Percentiles rank a stretch among this genome's conserved stretches.
Evolutionary conservation across 1,140 invertebrate species (phyloP).

Genomic region (Solenopsis fugax): DNA sequence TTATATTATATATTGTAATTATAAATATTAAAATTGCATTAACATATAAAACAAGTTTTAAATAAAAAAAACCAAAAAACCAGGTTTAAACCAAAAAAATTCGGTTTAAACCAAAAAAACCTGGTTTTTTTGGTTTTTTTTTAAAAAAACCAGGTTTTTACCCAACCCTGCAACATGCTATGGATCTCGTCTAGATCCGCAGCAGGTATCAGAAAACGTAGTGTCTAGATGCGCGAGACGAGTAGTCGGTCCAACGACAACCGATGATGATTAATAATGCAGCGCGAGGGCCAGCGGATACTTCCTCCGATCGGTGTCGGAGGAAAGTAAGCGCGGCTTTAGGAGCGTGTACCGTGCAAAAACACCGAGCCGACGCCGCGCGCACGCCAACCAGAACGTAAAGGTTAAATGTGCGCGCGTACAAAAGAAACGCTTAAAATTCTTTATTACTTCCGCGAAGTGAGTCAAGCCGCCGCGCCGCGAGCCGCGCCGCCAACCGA

Average conservation of each 20-base stretch:
- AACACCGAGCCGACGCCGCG: not conserved
- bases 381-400: slow-evolving; percentile 45
- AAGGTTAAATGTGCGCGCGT: slow-evolving; percentile 48
- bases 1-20: no score
- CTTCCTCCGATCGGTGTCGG: not conserved
- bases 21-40: no score
- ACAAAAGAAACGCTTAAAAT: slow-evolving; percentile 53
- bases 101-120: no score
- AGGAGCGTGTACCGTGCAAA: not conserved
- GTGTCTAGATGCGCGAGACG: not conserved
- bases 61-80: no score
- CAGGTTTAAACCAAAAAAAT: no score
- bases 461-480: slow-evolving; percentile 9
- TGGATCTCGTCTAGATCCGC: not conserved
- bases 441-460: slow-evolving; percentile 63
- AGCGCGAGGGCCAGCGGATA: not conserved
- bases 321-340: slow-evolving; percentile 50
- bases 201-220: slow-evolving; percentile 3
- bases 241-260: not conserved
- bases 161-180: no score
- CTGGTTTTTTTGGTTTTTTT: no score
- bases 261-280: slow-evolving; percentile 36
- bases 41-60: no score
- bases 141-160: no score
- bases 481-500: not conserved